phyloP scores from a whole-genome alignment of 2,797 vertebrate species.

The Nasua narica region DNA sequence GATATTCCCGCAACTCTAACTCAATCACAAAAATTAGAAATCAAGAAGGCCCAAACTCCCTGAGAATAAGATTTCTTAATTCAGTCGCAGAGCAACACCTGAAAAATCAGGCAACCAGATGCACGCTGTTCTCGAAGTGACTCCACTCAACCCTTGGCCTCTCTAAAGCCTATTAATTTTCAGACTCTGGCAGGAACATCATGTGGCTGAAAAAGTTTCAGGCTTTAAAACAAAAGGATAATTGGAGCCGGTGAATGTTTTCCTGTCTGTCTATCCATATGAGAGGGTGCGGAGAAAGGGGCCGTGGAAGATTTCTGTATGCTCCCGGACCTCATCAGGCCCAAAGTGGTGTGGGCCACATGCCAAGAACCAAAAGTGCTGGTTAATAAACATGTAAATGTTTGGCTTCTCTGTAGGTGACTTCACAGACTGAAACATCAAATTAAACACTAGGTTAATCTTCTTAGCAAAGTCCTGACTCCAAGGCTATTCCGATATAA shows the following conservation, averaged over 20 bases:
- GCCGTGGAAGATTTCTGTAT: constrained; percentile 71
- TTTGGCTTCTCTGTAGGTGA: constrained; percentile 75
- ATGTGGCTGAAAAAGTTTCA: constrained; percentile 34
- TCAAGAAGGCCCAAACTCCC: constrained; percentile 1
- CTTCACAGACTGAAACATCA: constrained; percentile 68
- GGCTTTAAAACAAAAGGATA: constrained; percentile 54
- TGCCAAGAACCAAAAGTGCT: constrained; percentile 73
- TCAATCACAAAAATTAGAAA: constrained; percentile 49
- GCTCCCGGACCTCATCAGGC: constrained; percentile 65
- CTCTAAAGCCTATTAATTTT: neutral
- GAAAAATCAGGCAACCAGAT: constrained; percentile 44
- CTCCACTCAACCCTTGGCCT: neutral
- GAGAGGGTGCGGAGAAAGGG: constrained; percentile 47
- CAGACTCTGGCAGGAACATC: neutral
- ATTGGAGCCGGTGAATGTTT: constrained; percentile 63
- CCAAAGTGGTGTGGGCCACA: constrained; percentile 59
- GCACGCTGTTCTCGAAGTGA: neutral
- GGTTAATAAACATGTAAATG: constrained; percentile 80
- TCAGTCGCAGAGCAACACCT: constrained; percentile 25
- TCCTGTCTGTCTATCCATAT: constrained; percentile 63
- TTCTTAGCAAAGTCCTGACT: constrained; percentile 58
- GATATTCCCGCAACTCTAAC: constrained; percentile 45
- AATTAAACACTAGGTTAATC: constrained; percentile 63
- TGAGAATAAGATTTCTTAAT: constrained; percentile 41
- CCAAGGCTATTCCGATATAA: constrained; percentile 25